Evolutionary conservation across 2,888 invertebrate genomes (phyloP).

Genomic region (Trachelus tabidus): DNA sequence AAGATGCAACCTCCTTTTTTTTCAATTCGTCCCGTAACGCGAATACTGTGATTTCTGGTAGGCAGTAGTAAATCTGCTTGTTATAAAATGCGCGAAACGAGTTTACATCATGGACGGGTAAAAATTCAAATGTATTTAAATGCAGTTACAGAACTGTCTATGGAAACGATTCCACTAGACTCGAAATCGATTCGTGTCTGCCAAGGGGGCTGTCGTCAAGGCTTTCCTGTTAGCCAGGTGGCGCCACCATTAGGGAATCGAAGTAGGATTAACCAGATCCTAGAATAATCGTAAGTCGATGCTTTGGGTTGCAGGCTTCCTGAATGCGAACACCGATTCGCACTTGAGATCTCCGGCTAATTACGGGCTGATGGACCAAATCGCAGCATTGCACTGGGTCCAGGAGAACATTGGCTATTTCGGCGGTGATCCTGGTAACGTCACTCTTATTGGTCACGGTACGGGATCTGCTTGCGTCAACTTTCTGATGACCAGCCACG

Average conservation of each 20-base stretch:
- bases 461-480: constrained; percentile 97
- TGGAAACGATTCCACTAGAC: not conserved
- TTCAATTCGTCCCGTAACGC: not conserved
- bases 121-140: not conserved
- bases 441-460: constrained; percentile 95
- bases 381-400: constrained; percentile 95
- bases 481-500: constrained; percentile 92
- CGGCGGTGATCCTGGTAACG: constrained; percentile 92
- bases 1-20: not conserved
- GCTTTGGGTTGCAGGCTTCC: constrained; percentile 76
- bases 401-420: constrained; percentile 95
- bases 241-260: not conserved
- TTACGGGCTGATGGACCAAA: constrained; percentile 98
- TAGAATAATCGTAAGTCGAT: not conserved
- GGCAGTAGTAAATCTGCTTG: not conserved
- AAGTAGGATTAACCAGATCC: not conserved
- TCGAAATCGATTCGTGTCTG: not conserved
- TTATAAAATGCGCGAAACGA: not conserved
- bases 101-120: not conserved
- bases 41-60: not conserved
- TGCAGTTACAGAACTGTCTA: not conserved
- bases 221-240: not conserved
- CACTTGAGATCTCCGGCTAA: constrained; percentile 90
- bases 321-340: constrained; percentile 89
- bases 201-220: not conserved